These are phyloP conservation scores for Clarias magur DNA, from an alignment of 2,113 vertebrate genomes.

Conservation along the genomic window DNA sequence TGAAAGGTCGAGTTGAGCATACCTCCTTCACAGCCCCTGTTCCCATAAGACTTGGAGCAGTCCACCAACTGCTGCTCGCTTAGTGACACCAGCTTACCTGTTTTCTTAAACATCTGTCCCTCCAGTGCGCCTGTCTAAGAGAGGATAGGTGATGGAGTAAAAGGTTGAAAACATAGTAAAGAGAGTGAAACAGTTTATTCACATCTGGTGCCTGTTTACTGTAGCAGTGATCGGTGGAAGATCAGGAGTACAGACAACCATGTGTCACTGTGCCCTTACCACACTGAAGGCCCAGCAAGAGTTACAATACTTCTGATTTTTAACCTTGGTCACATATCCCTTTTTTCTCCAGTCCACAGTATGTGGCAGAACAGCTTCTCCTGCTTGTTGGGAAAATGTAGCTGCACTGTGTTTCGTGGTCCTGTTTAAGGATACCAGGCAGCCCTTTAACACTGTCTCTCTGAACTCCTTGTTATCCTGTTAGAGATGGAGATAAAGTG, in stretches of 20 bases:
- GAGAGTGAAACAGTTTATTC: too few relatives aligned
- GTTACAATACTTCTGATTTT: slow-evolving; percentile 36
- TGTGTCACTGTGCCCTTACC: slow-evolving; percentile 27
- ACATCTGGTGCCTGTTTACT: neutral
- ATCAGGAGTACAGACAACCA: neutral
- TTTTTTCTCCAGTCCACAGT: slow-evolving; percentile 44
- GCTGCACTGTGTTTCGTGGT: slow-evolving; percentile 59
- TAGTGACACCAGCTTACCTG: slow-evolving; percentile 72
- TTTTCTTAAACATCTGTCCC: slow-evolving; percentile 73
- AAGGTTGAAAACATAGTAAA: neutral
- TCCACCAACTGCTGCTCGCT: slow-evolving; percentile 81
- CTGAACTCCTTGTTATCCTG: slow-evolving; percentile 76
- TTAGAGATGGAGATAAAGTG: neutral
- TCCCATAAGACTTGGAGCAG: slow-evolving; percentile 70
- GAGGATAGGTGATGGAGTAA: neutral
- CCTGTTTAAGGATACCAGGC: slow-evolving; percentile 65
- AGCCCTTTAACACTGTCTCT: slow-evolving; percentile 55
- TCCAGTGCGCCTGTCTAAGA: slow-evolving; percentile 74
- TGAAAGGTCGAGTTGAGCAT: slow-evolving; percentile 69
- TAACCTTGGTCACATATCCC: slow-evolving; percentile 47
- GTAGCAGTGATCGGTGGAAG: neutral
- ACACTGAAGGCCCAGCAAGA: slow-evolving; percentile 53
- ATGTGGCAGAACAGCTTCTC: slow-evolving; percentile 51
- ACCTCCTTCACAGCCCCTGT: slow-evolving; percentile 70
- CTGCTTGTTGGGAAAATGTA: slow-evolving; percentile 51